Evolutionary conservation across 1,140 invertebrate species (phyloP), one percentile per base, ranked within the genome.

Genomic region (Vanessa tameamea): DNA sequence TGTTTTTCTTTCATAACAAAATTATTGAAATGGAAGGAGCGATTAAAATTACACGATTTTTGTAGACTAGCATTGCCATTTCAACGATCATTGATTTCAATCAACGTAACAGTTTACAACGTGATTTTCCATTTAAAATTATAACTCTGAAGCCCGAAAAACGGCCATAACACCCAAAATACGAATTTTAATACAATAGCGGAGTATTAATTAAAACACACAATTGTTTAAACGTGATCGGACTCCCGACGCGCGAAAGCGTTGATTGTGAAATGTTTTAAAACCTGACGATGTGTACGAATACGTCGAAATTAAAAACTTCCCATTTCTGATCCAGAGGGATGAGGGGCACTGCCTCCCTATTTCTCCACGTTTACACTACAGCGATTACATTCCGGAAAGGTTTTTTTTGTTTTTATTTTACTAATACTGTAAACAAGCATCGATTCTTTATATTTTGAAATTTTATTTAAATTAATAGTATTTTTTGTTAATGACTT

Each of bases 171-270:
- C 31, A 67, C 50, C 26, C 16, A 48, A 51, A 7, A 43, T 8
- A 15, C 51, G 16, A 68, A 68, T 68, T 57, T 68, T 68, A 43
- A 68, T 55, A 68, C 66, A 68, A 68, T 57, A 14, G 66, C 31
- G n/a, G 53, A 55, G 66, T 55, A 68, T 68, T 68, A 68, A 68
- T 68, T 68, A 68, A 68, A 68, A 55, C 47, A 55, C 53, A 55
- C 12, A 68, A 68, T 68, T 68, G 31, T 13, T 68, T 16, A 55
- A 68, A 55, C 66, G 66, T 68, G 51, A 55, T 55, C 66, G 66
- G 64, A 20, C 5, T 55, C 37, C 23, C 26, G 57, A 11, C 20
- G 55, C 23, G 55, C 23, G 55, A n/a, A 61, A 55, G 37, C 51
- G 31, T 47, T 57, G 51, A 68, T 55, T 47, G 50, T 68, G 50